Evolutionary conservation across 2,888 invertebrate species (phyloP).

Genomic region (Strigamia crassipes): DNA sequence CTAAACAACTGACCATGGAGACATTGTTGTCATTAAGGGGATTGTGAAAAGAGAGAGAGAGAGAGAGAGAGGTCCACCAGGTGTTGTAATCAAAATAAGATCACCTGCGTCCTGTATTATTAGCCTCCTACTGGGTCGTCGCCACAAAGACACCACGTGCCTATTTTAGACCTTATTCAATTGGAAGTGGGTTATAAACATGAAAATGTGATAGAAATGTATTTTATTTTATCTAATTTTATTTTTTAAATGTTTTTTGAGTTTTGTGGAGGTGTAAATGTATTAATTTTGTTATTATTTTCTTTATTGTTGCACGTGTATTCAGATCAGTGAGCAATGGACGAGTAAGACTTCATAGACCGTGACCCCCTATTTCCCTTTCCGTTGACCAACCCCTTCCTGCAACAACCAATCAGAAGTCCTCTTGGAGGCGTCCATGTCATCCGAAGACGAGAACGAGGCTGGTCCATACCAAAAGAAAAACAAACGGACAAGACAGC

Average conservation of each 20-base stretch:
- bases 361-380: constrained; percentile 43
- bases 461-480: constrained; percentile 48
- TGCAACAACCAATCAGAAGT: constrained; percentile 36
- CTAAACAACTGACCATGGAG: constrained; percentile 40
- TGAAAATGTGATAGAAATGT: background rate
- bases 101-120: constrained; percentile 42
- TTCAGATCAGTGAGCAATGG: constrained; percentile 40
- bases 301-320: background rate
- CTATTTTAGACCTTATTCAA: background rate
- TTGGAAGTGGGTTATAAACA: background rate
- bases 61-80: constrained; percentile 14
- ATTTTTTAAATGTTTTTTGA: background rate
- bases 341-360: constrained; percentile 38
- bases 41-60: constrained; percentile 23
- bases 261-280: background rate
- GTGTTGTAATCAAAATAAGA: constrained; percentile 37
- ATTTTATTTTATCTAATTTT: no score
- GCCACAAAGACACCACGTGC: background rate
- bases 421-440: constrained; percentile 48
- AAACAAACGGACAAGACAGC: constrained; percentile 86
- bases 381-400: constrained; percentile 41
- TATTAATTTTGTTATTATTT: background rate
- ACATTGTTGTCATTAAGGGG: constrained; percentile 35
- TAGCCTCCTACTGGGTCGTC: background rate
- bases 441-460: constrained; percentile 50